Conservation (phyloP, 2,797 vertebrate genomes). For the Sebastes itinus region DNA sequence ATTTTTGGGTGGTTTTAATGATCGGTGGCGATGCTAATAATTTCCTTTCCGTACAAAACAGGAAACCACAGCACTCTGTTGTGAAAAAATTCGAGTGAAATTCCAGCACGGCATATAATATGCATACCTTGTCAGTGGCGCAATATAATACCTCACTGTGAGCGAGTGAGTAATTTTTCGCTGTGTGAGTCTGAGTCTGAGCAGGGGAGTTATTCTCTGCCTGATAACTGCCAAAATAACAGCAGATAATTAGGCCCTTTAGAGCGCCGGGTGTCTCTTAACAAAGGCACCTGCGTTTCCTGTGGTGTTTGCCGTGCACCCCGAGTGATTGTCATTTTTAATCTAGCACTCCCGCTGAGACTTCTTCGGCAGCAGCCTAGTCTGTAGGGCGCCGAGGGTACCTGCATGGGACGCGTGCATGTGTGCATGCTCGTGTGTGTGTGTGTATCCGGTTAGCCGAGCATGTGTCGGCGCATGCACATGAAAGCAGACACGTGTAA, state of each 20-base stretch:
- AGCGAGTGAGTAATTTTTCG: conserved; percentile 82
- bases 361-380: conserved; percentile 74
- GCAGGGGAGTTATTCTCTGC: conserved; percentile 81
- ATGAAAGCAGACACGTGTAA: conserved; percentile 19
- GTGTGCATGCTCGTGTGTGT: conserved; percentile 13
- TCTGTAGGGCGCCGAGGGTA: conserved; percentile 71
- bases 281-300: conserved; percentile 88
- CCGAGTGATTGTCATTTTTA: conserved; percentile 87
- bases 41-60: conserved; percentile 52
- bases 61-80: conserved; percentile 43
- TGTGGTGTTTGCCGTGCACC: conserved; percentile 81
- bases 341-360: conserved; percentile 80
- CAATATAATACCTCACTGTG: conserved; percentile 77
- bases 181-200: conserved; percentile 80
- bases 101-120: conserved; percentile 76
- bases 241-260: conserved; percentile 87
- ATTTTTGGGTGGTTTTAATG: conserved; percentile 25
- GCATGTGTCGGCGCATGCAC: conserved; percentile 52
- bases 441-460: conserved; percentile 49
- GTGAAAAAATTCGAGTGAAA: conserved; percentile 60
- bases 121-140: conserved; percentile 78
- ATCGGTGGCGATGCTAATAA: conserved; percentile 45
- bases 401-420: conserved; percentile 47
- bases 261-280: conserved; percentile 85
- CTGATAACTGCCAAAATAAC: conserved; percentile 88